Percentiles rank a stretch among this genome's conserved stretches.
phyloP scores from a whole-genome alignment of 2,797 vertebrate genomes.

The Spondyliosoma cantharus region DNA sequence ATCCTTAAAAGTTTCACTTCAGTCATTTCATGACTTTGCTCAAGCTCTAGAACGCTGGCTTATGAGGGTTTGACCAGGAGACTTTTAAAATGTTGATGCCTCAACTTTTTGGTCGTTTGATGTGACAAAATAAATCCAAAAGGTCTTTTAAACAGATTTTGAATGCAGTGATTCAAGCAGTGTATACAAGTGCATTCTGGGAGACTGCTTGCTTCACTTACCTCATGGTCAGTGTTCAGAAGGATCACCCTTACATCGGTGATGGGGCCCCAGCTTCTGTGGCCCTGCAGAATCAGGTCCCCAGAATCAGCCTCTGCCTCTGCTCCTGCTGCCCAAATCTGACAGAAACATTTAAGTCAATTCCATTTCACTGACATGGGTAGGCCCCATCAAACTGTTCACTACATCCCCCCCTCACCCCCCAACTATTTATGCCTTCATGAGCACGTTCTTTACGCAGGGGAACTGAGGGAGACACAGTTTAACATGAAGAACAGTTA shows the following conservation, averaged over 20 bases:
- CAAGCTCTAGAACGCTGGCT: not conserved
- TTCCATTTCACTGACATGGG: not conserved
- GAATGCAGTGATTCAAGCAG: not conserved
- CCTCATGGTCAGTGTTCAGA: constrained; percentile 82
- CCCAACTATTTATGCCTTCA: no score
- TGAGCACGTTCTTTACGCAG: not conserved
- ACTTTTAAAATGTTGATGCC: not conserved
- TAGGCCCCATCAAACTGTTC: not conserved
- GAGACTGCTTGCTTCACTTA: constrained; percentile 53
- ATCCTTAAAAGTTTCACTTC: not conserved
- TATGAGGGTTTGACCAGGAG: not conserved
- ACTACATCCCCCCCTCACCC: not conserved
- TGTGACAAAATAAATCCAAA: not conserved
- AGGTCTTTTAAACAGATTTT: not conserved
- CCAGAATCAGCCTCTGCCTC: constrained; percentile 72
- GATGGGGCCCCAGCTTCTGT: constrained; percentile 83
- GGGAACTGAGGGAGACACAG: not conserved
- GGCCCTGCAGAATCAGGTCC: constrained; percentile 85
- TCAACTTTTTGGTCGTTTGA: no score
- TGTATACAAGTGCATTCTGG: not conserved
- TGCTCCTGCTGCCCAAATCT: constrained; percentile 88
- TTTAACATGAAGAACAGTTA: not conserved
- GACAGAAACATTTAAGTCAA: not conserved
- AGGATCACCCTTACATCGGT: constrained; percentile 81
- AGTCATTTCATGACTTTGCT: no score